phyloP scores from a whole-genome alignment of 2,113 vertebrate genomes.

The Cnemophilus loriae region DNA sequence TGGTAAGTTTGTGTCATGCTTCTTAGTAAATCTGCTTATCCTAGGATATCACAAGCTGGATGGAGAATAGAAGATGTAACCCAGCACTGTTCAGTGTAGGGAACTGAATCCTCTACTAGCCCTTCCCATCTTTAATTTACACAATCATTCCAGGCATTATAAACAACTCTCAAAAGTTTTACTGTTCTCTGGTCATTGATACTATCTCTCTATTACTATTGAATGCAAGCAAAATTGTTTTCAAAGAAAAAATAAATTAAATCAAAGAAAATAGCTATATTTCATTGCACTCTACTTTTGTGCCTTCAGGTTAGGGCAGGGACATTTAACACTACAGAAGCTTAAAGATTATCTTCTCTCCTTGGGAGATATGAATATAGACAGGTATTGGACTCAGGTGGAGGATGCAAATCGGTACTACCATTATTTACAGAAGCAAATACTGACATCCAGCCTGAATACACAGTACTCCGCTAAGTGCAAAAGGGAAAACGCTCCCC shows the following conservation, averaged over 20 bases:
- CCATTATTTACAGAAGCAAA: conserved; percentile 35
- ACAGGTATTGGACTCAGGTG: background rate
- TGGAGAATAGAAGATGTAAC: background rate
- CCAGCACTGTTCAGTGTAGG: background rate
- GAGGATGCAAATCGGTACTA: background rate
- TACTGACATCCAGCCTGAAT: conserved; percentile 26
- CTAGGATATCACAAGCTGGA: background rate
- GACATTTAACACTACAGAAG: conserved; percentile 11
- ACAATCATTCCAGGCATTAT: background rate
- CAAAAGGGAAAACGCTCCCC: conserved; percentile 12
- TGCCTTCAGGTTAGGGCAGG: conserved; percentile 4
- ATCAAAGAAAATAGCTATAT: background rate
- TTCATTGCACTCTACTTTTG: conserved; percentile 24
- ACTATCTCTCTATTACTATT: background rate
- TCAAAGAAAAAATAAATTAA: conserved; percentile 45
- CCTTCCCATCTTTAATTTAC: background rate
- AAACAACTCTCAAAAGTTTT: background rate
- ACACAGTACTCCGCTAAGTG: background rate
- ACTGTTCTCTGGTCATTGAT: background rate
- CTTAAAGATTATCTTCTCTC: conserved; percentile 52
- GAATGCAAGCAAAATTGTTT: background rate
- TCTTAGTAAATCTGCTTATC: background rate
- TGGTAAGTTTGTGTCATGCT: background rate
- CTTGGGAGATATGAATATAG: conserved; percentile 52
- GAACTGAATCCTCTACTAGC: background rate